These are phyloP conservation scores for Endotricha flammealis DNA, from an alignment of 2,888 invertebrate species.

Conservation along the genomic window DNA sequence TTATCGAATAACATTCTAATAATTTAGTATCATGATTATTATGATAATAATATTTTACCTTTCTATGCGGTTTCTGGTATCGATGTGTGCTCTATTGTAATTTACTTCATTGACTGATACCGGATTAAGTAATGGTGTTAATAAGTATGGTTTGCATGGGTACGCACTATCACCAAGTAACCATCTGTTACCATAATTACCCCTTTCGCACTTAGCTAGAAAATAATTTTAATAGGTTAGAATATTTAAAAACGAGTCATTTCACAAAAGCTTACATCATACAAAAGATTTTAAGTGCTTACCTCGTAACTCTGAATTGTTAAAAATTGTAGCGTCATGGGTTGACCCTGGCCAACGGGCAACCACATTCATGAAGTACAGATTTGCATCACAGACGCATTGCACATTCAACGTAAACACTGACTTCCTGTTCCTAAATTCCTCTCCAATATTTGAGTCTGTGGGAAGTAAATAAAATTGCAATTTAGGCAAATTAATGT, in stretches of 20 bases:
- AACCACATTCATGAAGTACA: conserved; percentile 15
- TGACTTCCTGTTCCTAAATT: conserved; percentile 20
- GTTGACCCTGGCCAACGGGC: conserved; percentile 18
- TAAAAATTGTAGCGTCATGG: conserved; percentile 18
- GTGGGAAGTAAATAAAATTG: not conserved
- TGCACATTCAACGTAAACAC: conserved; percentile 21
- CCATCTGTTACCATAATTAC: conserved; percentile 16
- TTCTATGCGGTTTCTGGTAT: conserved; percentile 20
- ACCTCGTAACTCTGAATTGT: conserved; percentile 16
- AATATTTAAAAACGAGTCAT: not conserved
- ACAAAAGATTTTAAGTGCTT: conserved; percentile 3
- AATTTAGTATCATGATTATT: not conserved
- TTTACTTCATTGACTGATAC: conserved; percentile 6
- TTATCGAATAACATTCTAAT: not conserved
- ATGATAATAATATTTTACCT: conserved; percentile 14
- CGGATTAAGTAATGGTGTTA: conserved; percentile 17
- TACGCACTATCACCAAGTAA: conserved; percentile 19
- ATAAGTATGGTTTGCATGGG: conserved; percentile 12
- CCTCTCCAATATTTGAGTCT: conserved; percentile 13
- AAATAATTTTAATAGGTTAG: not conserved
- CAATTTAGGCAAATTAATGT: not conserved
- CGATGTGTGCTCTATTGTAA: conserved; percentile 18
- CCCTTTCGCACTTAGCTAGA: conserved; percentile 10
- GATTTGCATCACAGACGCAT: conserved; percentile 16
- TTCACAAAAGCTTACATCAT: not conserved